Base-by-base conservation (phyloP, 2,888 invertebrate genomes). In the Polymixis flavicincta region DNA sequence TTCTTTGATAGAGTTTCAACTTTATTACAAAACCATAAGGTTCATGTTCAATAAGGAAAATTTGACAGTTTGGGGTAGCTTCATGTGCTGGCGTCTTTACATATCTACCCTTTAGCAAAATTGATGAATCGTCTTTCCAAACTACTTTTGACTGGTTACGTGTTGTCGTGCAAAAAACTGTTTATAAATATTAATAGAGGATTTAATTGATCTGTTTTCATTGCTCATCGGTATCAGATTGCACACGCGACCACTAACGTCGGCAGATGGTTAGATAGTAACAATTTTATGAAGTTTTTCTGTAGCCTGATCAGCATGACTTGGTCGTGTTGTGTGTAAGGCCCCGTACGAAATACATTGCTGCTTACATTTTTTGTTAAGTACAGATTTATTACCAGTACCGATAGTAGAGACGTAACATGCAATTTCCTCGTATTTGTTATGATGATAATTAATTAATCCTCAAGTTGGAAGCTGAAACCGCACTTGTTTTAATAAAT, bases 161-260 rank as follows among this genome's bases (percentile, higher is more conserved):
- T 75, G 66, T 65, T 63, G 19, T 64, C 69, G 67, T 73, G 60
- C 50, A 68, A 71, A 83, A 72, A 83, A 63, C 42, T 70, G 64
- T 50, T 74, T 60, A 80, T 80, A 50, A 80, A 71, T 73, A 84
- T 71, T 81, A 67, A 86, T 81, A 50, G 66, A 60, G 63, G 59
- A 32, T 83, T 74, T 81, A 79, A 86, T 86, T 87, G 74, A 81
- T 81, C 78, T 74, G 71, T 81, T 86, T 84, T 77, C 82, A 84
- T 80, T 85, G 77, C 68, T 69, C 54, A 17, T 50, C 55, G 45
- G 69, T 86, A 86, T 81, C 78, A 86, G 82, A 85, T 86, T 70
- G 71, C 60, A 61, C 86, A 84, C 84, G 84, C 84, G 65, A 84
- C 42, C 57, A 13, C 61, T 61, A 64, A 79, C 61, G 80, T 85